Base-by-base conservation (phyloP, 1,140 invertebrate species). In the Armadillidium nasatum region DNA sequence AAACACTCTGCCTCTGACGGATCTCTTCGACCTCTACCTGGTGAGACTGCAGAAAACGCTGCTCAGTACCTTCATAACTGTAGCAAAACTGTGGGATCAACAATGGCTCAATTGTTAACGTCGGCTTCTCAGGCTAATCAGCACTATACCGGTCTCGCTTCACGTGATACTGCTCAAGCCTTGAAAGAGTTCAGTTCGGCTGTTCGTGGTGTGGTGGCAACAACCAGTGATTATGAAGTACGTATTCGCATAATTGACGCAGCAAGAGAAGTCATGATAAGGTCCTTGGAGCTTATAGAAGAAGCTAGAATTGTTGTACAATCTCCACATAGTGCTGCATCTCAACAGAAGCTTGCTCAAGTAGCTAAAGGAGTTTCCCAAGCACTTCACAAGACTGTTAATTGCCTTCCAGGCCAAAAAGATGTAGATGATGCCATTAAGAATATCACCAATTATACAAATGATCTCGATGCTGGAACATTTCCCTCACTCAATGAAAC, bases 391-490 rank as follows among this genome's bases (percentile, higher is more conserved):
- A 86, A 85, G 77, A 88, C 88, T 80, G 88, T 96, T 7, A 91
- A 91, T 78, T 93, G 91, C 82, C 87, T 96, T 54, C 94, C 95
- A 10, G 93, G 94, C 0, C 94, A 97, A 82, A 88, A 91, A 81
- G 95, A 96, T 83, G 90, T 98, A 4, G 94, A 97, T 83, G 88
- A 90, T 15, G 93, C 94, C 0, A 91, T 97, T 81, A 88, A 89
- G 77, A 90, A 89, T 76, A 95, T 98, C 73, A 91, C 89, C 72
- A 88, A 91, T 79, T 90, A 91, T 50, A 90, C 90, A 50, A 88
- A 92, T 76, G 88, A 89, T 10, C 86, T 97, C 15, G 88, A 90
- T 75, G 88, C 88, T 78, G 88, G 89, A 67, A 88, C 91, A 50
- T 93, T 92, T 83, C 33, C 91, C 91, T 4, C 85, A 86, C 0